Evolutionary conservation across 2,113 vertebrate species (phyloP), one percentile per base, ranked within the genome.

Genomic region (Coregonus clupeaformis): DNA sequence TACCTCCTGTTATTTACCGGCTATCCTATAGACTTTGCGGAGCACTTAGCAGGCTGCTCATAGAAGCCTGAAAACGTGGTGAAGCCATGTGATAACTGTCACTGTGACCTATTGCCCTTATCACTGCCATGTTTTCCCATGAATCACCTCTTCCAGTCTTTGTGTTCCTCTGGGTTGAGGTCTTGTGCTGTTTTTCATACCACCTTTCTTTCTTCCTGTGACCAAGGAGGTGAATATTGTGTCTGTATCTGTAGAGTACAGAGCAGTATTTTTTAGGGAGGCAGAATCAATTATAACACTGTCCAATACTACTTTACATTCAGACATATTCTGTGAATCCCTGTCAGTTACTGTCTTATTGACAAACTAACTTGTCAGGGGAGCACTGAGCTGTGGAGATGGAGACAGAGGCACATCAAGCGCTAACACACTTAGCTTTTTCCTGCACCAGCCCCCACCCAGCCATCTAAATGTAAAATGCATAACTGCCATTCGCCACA

Each of bases 301-400:
- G 52, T 9, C 27, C 29, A 64, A 25, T 63, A 13, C 22, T 4
- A 76, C 73, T 79, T 65, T 72, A 71, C 69, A 71, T 81, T 75
- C 57, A 84, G 29, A 60, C 64, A n/a, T 65, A 47, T 77, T 73
- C 69, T 70, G 75, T 27, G 2, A 27, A 27, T 27, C 80, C 64
- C 69, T 29, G 79, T 83, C 69, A 66, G 71, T 16, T 12, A 3
- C 29, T 3, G 55, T 69, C 71, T 42, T 73, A 69, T 74, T 77
- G 86, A 81, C 73, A 81, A 82, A 84, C 83, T 76, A 83, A 79
- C 79, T 86, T 66, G 79, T 81, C 73, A 4, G 30, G 70, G 77
- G 71, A 74, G 74, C 76, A 75, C 73, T 80, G 74, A 78, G 81
- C 63, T 73, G 22, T 32, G 75, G 27, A 75, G 80, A 79, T 74